Base-by-base conservation (phyloP, 2,113 vertebrate genomes). In the Chunga burmeisteri region DNA sequence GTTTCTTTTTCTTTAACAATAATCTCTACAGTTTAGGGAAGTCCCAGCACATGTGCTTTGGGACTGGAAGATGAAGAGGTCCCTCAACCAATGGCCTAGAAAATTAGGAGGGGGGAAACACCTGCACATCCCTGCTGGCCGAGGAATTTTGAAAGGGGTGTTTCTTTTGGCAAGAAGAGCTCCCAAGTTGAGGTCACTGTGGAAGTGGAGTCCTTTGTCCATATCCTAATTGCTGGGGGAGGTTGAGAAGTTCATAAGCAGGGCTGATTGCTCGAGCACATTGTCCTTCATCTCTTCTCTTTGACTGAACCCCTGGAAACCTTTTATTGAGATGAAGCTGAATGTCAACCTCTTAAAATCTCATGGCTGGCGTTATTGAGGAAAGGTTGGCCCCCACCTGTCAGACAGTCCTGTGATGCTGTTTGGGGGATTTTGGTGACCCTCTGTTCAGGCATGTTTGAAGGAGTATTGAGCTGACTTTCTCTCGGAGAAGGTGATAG, bases 131-230 rank as follows among this genome's bases (percentile, higher is more conserved):
- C 32, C 52, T 79, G 68, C 75, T 86, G 86, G 61, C 63, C 3
- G 11, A 78, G 34, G 72, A 71, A 47, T 92, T 92, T 59, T 91
- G 67, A 44, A 72, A 74, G 10, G 40, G 15, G 42, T 90, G 70
- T 90, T 96, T 86, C 40, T 91, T 95, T 74, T 94, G 88, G 79
- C 90, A 94, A 55, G 56, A 73, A 32, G 27, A 46, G 52, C 38
- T 93, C 67, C 32, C 71, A 88, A 55, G 87, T 34, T 70, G 58
- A 44, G 55, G 59, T 92, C 79, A n/a, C 27, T 67, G 17, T 88
- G 52, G 67, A 92, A 84, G 23, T 58, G 16, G 30, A 86, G 63
- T 88, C 68, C 65, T 92, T 83, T 67, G 61, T 82, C 27, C 29
- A 13, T 74, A 67, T 34, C 40, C 65, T 84, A 34, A 81, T 86